These are phyloP conservation scores for Sparus aurata DNA, from an alignment of 2,797 vertebrate genomes.

Conservation along the genomic window DNA sequence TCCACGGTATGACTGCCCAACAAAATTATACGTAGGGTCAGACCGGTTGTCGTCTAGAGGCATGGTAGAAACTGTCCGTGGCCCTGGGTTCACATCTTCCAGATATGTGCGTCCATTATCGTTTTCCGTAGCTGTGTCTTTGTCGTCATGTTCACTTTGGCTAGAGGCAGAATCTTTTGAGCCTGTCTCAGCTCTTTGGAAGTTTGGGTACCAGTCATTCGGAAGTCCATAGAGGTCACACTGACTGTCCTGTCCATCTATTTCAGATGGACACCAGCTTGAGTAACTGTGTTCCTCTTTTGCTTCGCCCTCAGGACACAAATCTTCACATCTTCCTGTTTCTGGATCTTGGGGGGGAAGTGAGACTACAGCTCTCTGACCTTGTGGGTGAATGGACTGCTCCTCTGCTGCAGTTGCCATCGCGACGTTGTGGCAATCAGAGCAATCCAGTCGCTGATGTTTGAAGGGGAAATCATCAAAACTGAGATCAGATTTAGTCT, in stretches of 20 bases:
- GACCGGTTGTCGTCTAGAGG: constrained; percentile 10
- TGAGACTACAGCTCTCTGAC: constrained; percentile 13
- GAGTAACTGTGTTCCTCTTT: constrained; percentile 50
- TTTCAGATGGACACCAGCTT: not conserved
- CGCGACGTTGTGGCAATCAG: constrained; percentile 8
- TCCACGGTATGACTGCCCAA: constrained; percentile 50
- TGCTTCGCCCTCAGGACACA: constrained; percentile 22
- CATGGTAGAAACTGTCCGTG: not conserved
- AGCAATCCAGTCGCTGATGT: constrained; percentile 21
- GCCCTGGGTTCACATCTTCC: constrained; percentile 29
- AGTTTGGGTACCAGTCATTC: constrained; percentile 10
- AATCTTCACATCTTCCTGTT: constrained; percentile 20
- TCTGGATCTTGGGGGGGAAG: constrained; percentile 24
- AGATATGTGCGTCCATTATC: not conserved
- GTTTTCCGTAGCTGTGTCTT: constrained; percentile 3
- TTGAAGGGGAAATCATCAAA: constrained; percentile 35
- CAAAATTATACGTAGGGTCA: not conserved
- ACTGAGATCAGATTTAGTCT: constrained; percentile 14
- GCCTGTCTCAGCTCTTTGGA: constrained; percentile 14
- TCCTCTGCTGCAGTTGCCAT: constrained; percentile 11
- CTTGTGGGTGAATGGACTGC: not conserved
- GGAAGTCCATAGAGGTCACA: not conserved
- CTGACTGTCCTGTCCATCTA: constrained; percentile 6
- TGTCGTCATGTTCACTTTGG: not conserved
- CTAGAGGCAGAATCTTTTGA: not conserved